phyloP scores from a whole-genome alignment of 2,113 vertebrate genomes.

The Clarias magur region DNA sequence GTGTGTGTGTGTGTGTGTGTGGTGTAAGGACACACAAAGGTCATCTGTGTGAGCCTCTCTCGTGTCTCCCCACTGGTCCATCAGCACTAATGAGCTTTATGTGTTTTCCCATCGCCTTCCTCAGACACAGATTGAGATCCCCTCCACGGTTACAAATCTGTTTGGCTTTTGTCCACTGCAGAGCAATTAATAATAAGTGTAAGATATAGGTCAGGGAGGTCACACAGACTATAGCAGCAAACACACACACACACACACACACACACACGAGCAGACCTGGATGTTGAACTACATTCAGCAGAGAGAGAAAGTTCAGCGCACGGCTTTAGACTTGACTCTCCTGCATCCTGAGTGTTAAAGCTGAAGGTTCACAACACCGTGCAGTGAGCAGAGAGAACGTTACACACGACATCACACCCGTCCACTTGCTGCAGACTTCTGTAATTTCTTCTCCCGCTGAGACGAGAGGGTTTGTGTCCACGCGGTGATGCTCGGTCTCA shows the following conservation, averaged over 20 bases:
- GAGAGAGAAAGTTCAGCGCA: slow-evolving; percentile 55
- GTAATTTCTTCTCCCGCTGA: slow-evolving; percentile 88
- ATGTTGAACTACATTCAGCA: not conserved
- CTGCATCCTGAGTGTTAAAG: not conserved
- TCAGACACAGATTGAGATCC: slow-evolving; percentile 85
- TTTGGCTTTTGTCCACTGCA: slow-evolving; percentile 86
- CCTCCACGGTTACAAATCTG: slow-evolving; percentile 88
- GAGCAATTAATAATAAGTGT: slow-evolving; percentile 86
- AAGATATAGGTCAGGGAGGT: slow-evolving; percentile 80
- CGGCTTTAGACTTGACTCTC: slow-evolving; percentile 62
- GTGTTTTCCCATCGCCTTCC: slow-evolving; percentile 82
- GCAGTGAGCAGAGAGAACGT: not conserved
- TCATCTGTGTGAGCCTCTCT: slow-evolving; percentile 74
- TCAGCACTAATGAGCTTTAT: slow-evolving; percentile 89
- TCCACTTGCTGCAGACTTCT: slow-evolving; percentile 81
- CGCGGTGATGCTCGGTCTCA: slow-evolving; percentile 91
- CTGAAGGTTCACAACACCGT: too few species aligned
- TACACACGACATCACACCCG: not conserved
- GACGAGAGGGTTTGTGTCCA: slow-evolving; percentile 71
- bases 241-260: not conserved
- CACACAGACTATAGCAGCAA: slow-evolving; percentile 47
- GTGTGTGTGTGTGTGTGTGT: slow-evolving; percentile 59
- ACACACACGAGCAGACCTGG: not conserved
- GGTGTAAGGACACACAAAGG: slow-evolving; percentile 83
- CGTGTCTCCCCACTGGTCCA: slow-evolving; percentile 83